A percentile compares a stretch with the other conserved stretches of the same genome.
phyloP scores from a whole-genome alignment of 2,797 vertebrate species.

The Lacerta bilineata region DNA sequence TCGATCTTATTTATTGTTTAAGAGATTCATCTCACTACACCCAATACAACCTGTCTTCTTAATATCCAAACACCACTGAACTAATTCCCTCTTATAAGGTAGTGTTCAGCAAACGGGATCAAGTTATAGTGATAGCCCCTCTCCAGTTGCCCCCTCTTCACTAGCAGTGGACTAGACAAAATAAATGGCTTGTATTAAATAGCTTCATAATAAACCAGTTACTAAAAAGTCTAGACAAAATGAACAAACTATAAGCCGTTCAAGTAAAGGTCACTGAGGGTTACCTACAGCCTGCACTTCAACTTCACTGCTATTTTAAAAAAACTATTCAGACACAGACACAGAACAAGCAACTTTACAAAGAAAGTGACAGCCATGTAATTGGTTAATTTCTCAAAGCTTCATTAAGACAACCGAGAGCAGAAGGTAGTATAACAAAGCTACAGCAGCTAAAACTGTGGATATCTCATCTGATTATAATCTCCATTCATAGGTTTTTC shows the following conservation, averaged over 20 bases:
- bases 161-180: neutral
- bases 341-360: fast-evolving
- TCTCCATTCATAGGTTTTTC: neutral
- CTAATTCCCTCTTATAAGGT: neutral
- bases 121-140: neutral
- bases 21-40: neutral
- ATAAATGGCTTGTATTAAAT: neutral
- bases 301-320: neutral
- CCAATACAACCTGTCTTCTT: neutral
- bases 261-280: neutral
- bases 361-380: neutral
- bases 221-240: neutral
- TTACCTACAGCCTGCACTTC: neutral
- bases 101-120: neutral
- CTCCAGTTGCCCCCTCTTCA: neutral
- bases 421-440: neutral
- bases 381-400: neutral
- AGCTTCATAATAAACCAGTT: conserved; percentile 29
- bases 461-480: neutral
- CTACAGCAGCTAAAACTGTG: too few species aligned
- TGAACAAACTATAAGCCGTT: conserved; percentile 36
- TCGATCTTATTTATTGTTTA: neutral
- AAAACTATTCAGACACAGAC: neutral
- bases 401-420: neutral
- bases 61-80: neutral